Evolutionary conservation across 2,888 invertebrate genomes (phyloP).

Genomic region (Euphydryas editha): DNA sequence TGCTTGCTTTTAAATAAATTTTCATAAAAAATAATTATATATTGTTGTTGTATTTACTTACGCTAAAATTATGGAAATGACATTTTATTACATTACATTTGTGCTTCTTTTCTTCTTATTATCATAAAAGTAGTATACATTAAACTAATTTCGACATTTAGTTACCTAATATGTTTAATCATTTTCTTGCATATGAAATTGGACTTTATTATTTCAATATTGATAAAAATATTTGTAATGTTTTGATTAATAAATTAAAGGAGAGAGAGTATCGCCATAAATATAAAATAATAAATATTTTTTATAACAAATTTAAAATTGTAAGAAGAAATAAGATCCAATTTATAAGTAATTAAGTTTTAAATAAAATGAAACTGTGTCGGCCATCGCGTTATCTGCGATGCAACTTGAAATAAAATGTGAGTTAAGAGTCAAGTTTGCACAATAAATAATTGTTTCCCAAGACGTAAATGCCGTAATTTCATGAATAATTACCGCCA

Average conservation of each 20-base stretch:
- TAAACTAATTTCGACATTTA: too few relatives aligned
- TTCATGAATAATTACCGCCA: constrained; percentile 84
- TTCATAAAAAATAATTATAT: not conserved
- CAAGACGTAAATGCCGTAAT: constrained; percentile 82
- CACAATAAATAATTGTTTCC: constrained; percentile 83
- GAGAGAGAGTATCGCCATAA: not conserved
- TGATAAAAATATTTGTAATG: too few relatives aligned
- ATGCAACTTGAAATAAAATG: constrained; percentile 80
- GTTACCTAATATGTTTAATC: too few relatives aligned
- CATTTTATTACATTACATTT: too few relatives aligned
- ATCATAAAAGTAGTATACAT: too few relatives aligned
- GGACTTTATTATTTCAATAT: too few relatives aligned
- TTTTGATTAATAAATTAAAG: not conserved
- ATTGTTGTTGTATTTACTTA: too few relatives aligned
- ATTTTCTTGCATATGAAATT: too few relatives aligned
- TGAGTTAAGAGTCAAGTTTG: constrained; percentile 81
- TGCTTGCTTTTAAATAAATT: not conserved
- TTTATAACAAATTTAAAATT: not conserved
- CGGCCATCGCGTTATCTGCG: constrained; percentile 70
- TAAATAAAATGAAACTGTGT: constrained; percentile 55
- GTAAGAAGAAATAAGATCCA: not conserved
- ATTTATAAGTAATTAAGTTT: constrained; percentile 30
- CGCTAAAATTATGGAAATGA: too few relatives aligned
- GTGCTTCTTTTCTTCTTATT: too few relatives aligned
- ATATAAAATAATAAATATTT: not conserved